Conservation (phyloP, 2,113 vertebrate genomes). For the Cynoglossus semilaevis region DNA sequence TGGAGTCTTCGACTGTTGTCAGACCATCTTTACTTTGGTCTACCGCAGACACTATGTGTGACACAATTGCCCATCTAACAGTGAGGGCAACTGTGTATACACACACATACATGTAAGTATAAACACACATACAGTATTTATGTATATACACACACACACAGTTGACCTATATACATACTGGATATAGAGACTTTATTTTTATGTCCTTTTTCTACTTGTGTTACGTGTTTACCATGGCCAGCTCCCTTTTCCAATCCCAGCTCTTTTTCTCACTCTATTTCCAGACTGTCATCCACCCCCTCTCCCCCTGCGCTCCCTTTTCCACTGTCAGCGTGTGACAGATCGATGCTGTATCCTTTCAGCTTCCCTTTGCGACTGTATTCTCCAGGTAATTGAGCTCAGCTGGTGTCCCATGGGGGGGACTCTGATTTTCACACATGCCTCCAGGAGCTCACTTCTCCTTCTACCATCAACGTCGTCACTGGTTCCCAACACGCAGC, state of each 20-base stretch:
- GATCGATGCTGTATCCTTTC: conserved; percentile 69
- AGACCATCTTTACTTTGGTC: too few relatives aligned
- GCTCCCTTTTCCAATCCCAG: conserved; percentile 45
- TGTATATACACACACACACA: too few relatives aligned
- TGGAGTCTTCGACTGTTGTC: too few relatives aligned
- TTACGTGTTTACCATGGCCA: conserved; percentile 29
- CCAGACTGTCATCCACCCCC: conserved; percentile 22
- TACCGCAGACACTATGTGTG: too few relatives aligned
- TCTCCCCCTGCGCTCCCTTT: conserved; percentile 30
- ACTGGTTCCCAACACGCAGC: conserved; percentile 21
- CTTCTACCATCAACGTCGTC: conserved; percentile 42
- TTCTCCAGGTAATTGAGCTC: conserved; percentile 76
- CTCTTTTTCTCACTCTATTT: conserved; percentile 37
- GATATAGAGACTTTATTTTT: conserved; percentile 21
- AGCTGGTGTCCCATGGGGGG: conserved; percentile 63
- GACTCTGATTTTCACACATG: conserved; percentile 59
- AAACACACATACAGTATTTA: too few relatives aligned
- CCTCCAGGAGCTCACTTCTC: conserved; percentile 45
- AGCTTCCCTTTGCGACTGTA: conserved; percentile 66
- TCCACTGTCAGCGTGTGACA: conserved; percentile 58
- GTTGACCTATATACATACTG: neutral
- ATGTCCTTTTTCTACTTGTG: conserved; percentile 24
- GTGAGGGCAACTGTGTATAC: too few relatives aligned
- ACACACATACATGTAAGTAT: too few relatives aligned
- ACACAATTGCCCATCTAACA: too few relatives aligned